Evolutionary conservation across 35 echinoderm and acorn worm species (phyloP).

Genomic region (Apostichopus californicus): DNA sequence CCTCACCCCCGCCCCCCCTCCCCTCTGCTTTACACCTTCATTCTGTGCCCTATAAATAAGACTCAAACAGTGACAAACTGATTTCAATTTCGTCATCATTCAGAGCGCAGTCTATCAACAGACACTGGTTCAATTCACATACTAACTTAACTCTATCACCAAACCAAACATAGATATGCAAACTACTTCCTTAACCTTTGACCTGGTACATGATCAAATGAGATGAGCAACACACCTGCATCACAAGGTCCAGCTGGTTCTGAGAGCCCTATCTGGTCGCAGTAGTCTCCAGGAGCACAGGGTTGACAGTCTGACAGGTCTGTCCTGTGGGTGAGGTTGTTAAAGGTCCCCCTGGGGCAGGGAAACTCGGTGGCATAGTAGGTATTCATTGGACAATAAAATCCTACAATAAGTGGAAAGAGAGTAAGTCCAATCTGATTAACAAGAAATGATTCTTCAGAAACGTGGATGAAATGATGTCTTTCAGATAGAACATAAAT

Average conservation of each 20-base stretch:
- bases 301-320: conserved; percentile 74
- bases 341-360: conserved; percentile 90
- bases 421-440: background rate
- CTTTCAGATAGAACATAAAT: too few species aligned
- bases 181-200: too few species aligned
- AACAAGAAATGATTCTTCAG: background rate
- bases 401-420: conserved; percentile 4
- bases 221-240: conserved; percentile 55
- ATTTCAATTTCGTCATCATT: too few species aligned
- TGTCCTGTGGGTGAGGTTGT: conserved; percentile 89
- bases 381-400: conserved; percentile 58
- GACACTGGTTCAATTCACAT: too few species aligned
- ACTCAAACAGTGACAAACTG: too few species aligned
- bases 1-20: too few species aligned
- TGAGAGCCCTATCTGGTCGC: conserved; percentile 78
- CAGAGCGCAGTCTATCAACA: too few species aligned
- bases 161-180: too few species aligned
- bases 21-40: too few species aligned
- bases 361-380: conserved; percentile 75
- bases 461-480: background rate
- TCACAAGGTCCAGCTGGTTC: conserved; percentile 72
- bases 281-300: conserved; percentile 73
- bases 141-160: background rate
- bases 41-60: too few species aligned
- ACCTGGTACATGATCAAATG: too few species aligned